A percentile compares a stretch with the other conserved stretches of the same genome.
These are phyloP conservation scores for Neodiprion virginianus DNA, from an alignment of 1,140 invertebrate genomes.

Conservation along the genomic window DNA sequence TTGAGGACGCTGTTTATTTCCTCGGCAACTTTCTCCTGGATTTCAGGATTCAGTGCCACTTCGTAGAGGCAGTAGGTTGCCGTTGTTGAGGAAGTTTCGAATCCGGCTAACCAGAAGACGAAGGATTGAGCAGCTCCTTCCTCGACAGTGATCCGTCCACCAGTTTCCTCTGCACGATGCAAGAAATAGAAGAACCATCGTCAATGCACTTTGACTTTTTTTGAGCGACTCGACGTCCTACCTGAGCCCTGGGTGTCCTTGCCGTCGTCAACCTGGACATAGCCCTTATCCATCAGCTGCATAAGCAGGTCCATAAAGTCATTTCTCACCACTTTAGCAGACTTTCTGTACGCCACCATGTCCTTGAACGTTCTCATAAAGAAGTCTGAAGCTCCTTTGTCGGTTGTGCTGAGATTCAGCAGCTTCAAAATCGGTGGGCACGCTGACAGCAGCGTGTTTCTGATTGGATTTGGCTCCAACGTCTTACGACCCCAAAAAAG, in stretches of 20 bases:
- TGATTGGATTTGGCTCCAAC: slow-evolving; percentile 46
- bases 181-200: not conserved
- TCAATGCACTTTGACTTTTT: slow-evolving; percentile 33
- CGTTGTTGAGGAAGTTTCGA: slow-evolving; percentile 49
- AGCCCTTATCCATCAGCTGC: slow-evolving; percentile 41
- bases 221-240: slow-evolving; percentile 59
- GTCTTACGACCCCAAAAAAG: slow-evolving; percentile 32
- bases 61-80: slow-evolving; percentile 42
- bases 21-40: slow-evolving; percentile 36
- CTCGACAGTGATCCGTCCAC: slow-evolving; percentile 33
- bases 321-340: slow-evolving; percentile 54
- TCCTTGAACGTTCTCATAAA: slow-evolving; percentile 63
- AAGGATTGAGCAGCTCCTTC: slow-evolving; percentile 37
- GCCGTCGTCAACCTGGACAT: slow-evolving; percentile 20
- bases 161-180: slow-evolving; percentile 55
- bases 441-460: slow-evolving; percentile 23
- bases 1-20: slow-evolving; percentile 36
- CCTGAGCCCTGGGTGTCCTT: slow-evolving; percentile 6
- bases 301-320: slow-evolving; percentile 53
- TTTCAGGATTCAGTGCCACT: slow-evolving; percentile 36
- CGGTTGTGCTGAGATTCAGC: slow-evolving; percentile 20
- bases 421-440: slow-evolving; percentile 20
- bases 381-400: slow-evolving; percentile 47
- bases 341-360: slow-evolving; percentile 54
- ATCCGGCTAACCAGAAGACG: slow-evolving; percentile 49